A percentile compares a stretch with the other conserved stretches of the same genome.
These are phyloP conservation scores for Alfaro cultratus DNA, from an alignment of 2,797 vertebrate genomes.

Conservation along the genomic window DNA sequence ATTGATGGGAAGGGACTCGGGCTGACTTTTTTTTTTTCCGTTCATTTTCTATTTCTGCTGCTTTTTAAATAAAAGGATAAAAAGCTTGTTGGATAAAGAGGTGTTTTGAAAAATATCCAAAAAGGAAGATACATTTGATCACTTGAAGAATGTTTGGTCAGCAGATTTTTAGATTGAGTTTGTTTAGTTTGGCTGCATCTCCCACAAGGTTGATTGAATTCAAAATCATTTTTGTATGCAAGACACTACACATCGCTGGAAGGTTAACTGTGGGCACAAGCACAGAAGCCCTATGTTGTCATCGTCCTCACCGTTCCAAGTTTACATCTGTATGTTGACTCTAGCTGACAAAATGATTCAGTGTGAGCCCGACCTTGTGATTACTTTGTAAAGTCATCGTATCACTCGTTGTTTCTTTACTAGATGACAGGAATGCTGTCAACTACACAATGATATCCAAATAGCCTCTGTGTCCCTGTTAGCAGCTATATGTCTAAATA, in stretches of 20 bases:
- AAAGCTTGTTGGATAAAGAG: conserved; percentile 20
- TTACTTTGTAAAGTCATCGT: not conserved
- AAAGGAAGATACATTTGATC: conserved; percentile 33
- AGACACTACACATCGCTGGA: conserved; percentile 18
- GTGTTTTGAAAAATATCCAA: conserved; percentile 40
- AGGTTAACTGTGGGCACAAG: conserved; percentile 10
- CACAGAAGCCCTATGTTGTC: not conserved
- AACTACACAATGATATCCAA: not conserved
- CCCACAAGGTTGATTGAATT: conserved; percentile 42
- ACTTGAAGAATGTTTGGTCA: conserved; percentile 36
- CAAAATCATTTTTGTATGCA: conserved; percentile 30
- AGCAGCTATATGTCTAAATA: not conserved
- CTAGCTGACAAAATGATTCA: not conserved
- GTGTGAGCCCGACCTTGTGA: not conserved
- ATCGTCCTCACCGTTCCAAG: not conserved
- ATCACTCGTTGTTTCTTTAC: not conserved
- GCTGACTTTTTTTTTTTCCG: conserved; percentile 10
- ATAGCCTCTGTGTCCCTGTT: not conserved
- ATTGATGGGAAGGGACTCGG: conserved; percentile 42
- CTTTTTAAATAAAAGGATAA: conserved; percentile 51
- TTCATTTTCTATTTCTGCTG: conserved; percentile 39
- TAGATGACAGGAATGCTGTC: not conserved
- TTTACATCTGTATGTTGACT: not conserved
- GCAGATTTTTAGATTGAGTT: conserved; percentile 37
- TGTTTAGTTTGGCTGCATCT: conserved; percentile 17